phyloP scores from a whole-genome alignment of 2,797 vertebrate species.

The Propithecus deckenii region DNA sequence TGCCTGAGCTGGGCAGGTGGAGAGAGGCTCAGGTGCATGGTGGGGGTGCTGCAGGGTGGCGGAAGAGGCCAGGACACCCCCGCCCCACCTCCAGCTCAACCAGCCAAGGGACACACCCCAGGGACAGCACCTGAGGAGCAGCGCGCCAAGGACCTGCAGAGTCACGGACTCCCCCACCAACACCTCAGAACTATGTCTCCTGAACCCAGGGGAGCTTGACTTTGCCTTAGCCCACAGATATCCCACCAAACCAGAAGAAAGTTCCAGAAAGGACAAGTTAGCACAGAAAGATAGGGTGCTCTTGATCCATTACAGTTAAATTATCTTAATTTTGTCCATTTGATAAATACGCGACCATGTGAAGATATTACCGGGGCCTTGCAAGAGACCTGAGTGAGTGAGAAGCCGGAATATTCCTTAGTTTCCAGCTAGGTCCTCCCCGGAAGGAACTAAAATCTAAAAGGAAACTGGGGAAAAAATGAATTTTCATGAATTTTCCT shows the following conservation, averaged over 20 bases:
- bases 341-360: fast-evolving
- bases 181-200: neutral
- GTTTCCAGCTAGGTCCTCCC: neutral
- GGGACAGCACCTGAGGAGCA: neutral
- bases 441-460: neutral
- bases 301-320: neutral
- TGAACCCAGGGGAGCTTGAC: neutral
- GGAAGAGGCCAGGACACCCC: neutral
- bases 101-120: neutral
- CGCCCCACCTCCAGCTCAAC: no score
- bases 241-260: neutral
- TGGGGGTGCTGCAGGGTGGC: fast-evolving
- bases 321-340: neutral
- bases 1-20: fast-evolving
- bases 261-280: neutral
- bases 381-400: neutral
- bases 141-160: neutral
- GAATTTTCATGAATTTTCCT: neutral
- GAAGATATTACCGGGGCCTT: fast-evolving
- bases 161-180: neutral
- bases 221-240: neutral
- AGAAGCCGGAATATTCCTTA: no score
- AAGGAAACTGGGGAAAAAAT: neutral
- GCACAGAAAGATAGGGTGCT: neutral
- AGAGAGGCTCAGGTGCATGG: neutral